Conservation (phyloP, 2,888 invertebrate genomes). For the Quadroppia sp. region DNA sequence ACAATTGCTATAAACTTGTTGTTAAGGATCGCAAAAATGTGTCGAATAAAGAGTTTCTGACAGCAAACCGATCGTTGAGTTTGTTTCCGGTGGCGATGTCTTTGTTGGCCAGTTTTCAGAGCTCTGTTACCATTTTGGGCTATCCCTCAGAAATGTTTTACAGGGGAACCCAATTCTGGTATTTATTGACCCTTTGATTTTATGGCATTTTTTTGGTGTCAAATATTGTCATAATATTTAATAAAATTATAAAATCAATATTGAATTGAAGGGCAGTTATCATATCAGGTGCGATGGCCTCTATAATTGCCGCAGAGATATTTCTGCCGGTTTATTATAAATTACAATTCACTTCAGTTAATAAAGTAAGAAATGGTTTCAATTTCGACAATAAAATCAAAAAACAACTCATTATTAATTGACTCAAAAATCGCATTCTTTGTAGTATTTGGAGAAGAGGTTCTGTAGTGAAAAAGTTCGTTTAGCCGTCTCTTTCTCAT, state of each 20-base stretch:
- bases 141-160: constrained; percentile 52
- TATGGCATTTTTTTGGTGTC: not conserved
- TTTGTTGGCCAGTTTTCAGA: constrained; percentile 52
- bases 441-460: constrained; percentile 42
- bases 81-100: constrained; percentile 53
- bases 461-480: constrained; percentile 39
- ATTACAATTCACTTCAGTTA: constrained; percentile 51
- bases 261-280: constrained; percentile 46
- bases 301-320: constrained; percentile 49
- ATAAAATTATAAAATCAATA: not conserved
- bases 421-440: not conserved
- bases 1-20: not conserved
- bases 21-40: constrained; percentile 56
- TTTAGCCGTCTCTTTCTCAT: constrained; percentile 41
- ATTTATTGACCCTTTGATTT: no score
- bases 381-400: not conserved
- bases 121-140: constrained; percentile 52
- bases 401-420: not conserved
- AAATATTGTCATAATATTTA: not conserved
- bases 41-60: constrained; percentile 55
- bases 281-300: constrained; percentile 47
- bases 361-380: constrained; percentile 49
- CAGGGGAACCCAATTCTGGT: constrained; percentile 50
- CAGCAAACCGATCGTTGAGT: constrained; percentile 52
- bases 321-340: constrained; percentile 52